Evolutionary conservation across 2,113 vertebrate species (phyloP).

Genomic region (Oncorhynchus tshawytscha): DNA sequence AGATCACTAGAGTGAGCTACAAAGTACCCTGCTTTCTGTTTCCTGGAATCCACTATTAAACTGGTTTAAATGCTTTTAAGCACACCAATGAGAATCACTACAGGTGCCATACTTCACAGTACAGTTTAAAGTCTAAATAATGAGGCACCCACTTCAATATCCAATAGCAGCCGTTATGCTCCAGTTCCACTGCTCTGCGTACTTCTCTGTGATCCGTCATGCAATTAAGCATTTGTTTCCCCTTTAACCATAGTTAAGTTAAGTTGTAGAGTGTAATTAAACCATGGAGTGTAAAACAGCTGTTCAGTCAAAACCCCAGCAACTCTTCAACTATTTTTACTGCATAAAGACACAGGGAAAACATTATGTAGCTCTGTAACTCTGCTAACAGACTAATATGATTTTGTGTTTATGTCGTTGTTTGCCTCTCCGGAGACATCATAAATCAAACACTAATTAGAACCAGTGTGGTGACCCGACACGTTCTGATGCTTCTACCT

Average conservation of each 20-base stretch:
- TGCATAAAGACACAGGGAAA: conserved; percentile 4
- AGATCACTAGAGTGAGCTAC: conserved; percentile 15
- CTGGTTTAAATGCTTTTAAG: neutral
- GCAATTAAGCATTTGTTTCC: conserved; percentile 65
- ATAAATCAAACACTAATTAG: conserved; percentile 86
- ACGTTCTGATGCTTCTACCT: conserved; percentile 76
- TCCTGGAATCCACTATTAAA: neutral
- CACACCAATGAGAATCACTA: neutral
- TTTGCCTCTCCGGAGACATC: conserved; percentile 70
- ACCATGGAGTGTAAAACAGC: conserved; percentile 51
- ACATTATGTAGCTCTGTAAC: conserved; percentile 8
- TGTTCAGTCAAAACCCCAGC: conserved; percentile 43
- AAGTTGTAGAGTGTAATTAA: conserved; percentile 39
- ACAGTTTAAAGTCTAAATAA: neutral
- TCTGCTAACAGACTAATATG: conserved; percentile 29
- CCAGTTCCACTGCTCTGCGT: conserved; percentile 41
- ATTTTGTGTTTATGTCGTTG: conserved; percentile 55
- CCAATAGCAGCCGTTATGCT: conserved; percentile 33
- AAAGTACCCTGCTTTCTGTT: neutral
- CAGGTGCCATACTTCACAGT: neutral
- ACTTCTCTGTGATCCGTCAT: conserved; percentile 30
- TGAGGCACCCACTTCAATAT: neutral
- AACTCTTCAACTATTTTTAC: conserved; percentile 22
- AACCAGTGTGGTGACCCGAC: conserved; percentile 82
- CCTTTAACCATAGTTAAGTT: conserved; percentile 43